Conservation (phyloP, 2,113 vertebrate species). For the Leiothrix lutea region DNA sequence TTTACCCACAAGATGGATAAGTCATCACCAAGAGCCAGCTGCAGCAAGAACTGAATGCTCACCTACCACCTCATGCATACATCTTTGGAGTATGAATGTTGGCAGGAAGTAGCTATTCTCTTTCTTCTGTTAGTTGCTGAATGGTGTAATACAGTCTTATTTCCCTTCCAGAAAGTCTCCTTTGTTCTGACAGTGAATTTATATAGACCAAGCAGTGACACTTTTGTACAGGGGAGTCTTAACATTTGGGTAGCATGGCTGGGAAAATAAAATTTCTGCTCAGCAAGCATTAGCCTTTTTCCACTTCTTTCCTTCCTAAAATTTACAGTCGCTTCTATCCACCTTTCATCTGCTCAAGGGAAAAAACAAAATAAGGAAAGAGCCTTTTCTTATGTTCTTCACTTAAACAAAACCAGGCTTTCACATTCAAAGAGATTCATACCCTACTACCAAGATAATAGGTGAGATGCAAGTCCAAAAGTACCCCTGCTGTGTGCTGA, state of each 20-base stretch:
- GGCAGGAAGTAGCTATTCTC: constrained; percentile 35
- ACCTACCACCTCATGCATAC: neutral
- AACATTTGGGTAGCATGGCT: neutral
- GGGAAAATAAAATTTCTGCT: constrained; percentile 21
- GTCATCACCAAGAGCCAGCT: neutral
- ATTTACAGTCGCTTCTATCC: constrained; percentile 24
- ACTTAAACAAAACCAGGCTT: constrained; percentile 49
- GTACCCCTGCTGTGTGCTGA: neutral
- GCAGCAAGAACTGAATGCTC: neutral
- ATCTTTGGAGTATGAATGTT: neutral
- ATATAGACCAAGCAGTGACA: neutral
- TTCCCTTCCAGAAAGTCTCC: constrained; percentile 11
- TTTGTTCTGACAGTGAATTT: constrained; percentile 40
- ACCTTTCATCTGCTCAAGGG: constrained; percentile 22
- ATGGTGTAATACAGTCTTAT: neutral
- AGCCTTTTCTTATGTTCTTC: constrained; percentile 1
- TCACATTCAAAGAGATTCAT: constrained; percentile 52
- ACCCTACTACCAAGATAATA: constrained; percentile 39
- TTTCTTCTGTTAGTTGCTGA: neutral
- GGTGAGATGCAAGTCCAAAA: constrained; percentile 44
- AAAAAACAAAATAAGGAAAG: neutral
- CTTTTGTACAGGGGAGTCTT: neutral
- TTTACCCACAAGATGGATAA: neutral
- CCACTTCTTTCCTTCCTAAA: constrained; percentile 32
- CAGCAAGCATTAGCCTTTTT: constrained; percentile 32